Evolutionary conservation across 2,888 invertebrate genomes (phyloP), one percentile per base, ranked within the genome.

Genomic region (Pyrrhosoma nymphula): DNA sequence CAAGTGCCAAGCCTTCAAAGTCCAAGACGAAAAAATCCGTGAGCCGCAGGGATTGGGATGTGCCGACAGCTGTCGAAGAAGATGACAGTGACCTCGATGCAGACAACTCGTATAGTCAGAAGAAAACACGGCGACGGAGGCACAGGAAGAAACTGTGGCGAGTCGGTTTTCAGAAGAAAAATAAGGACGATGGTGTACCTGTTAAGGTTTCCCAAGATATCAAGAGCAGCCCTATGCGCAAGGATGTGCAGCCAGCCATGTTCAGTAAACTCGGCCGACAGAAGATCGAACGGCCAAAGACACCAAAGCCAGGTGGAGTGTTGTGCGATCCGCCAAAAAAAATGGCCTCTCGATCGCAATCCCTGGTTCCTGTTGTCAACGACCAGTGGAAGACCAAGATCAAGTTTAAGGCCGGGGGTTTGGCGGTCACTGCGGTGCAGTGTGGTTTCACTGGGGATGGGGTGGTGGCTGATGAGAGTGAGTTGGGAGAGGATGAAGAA

Each of bases 381-480:
- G 93, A 69, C 47, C 93, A 69, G 16, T 93, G 93, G 75, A 93
- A 93, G 30, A 56, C 93, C 26, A 93, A 47, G 75, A 69, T 69
- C 8, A 93, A 93, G n/a, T 93, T 93, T 39, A 93, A 93, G 69
- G 93, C 47, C 47, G 75, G 93, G 14, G 55, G 93, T 3, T 69
- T 93, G 39, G 93, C 93, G 47, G 93, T 93, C 0, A 93, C 93
- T 23, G 93, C 93, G 16, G 93, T 93, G 39, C 69, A 93, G 47
- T 93, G 93, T 47, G 93, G 69, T 0, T 93, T 93, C 26, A 39
- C 30, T 10, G 60, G 39, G 0, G 93, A 93, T 93, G 93, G 93
- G 2, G 18, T 56, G 10, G 47, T 93, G n/a, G 93, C 93, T 8
- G 93, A 93, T 69, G 93, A 93, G 69, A 93, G 93, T 16, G 93